Evolutionary conservation across 2,797 vertebrate species (phyloP).

Genomic region (Peromyscus aztecus): DNA sequence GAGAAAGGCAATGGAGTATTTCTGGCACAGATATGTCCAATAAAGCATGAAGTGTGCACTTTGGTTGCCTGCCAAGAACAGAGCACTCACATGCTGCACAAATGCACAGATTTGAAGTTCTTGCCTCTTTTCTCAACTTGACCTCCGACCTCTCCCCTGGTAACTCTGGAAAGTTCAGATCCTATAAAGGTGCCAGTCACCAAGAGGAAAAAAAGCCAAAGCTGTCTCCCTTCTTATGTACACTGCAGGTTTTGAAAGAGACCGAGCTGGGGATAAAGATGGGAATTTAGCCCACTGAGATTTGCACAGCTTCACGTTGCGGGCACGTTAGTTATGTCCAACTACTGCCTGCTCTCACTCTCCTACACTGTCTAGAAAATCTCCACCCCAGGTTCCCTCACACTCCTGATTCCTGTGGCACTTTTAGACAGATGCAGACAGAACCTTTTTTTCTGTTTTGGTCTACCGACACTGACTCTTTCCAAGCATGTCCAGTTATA

Average conservation of each 20-base stretch:
- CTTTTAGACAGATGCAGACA: background rate
- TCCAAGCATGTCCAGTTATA: background rate
- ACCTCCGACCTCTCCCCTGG: background rate
- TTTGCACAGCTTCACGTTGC: background rate
- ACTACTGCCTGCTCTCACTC: background rate
- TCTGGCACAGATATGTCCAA: background rate
- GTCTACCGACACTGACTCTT: background rate
- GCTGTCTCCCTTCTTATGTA: background rate
- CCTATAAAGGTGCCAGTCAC: background rate
- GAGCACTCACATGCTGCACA: background rate
- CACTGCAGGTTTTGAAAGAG: background rate
- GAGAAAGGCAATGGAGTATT: background rate
- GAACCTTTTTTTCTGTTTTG: background rate
- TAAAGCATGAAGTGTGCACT: background rate
- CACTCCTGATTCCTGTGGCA: background rate
- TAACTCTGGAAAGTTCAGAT: conserved; percentile 29
- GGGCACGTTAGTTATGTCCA: background rate
- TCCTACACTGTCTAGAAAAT: background rate
- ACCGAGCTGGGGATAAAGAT: background rate
- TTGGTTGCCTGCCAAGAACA: background rate
- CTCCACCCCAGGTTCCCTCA: background rate
- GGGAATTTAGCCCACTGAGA: background rate
- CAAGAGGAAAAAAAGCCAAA: background rate
- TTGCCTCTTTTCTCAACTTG: background rate
- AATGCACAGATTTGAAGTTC: background rate